A percentile compares a stretch with the other conserved stretches of the same genome.
Conservation (phyloP, 2,888 invertebrate species). For the Xestoiulus laeticollis region DNA sequence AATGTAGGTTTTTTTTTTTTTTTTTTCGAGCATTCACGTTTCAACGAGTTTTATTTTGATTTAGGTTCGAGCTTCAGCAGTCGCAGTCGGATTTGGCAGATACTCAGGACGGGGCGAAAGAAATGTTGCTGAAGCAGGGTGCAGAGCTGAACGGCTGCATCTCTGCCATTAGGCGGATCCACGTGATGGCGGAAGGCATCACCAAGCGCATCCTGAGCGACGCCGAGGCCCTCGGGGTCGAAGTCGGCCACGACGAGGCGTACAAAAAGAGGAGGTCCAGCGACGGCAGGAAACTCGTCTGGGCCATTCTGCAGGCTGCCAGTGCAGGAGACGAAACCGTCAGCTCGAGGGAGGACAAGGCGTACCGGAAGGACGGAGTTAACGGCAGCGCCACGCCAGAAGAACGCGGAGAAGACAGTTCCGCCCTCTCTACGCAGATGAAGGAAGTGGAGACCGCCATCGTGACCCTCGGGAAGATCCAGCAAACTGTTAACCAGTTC, state of each 20-base stretch:
- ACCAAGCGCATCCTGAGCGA: background rate
- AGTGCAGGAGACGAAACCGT: background rate
- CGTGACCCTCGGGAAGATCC: background rate
- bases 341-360: background rate
- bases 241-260: background rate
- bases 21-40: too few species aligned
- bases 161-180: conserved; percentile 66
- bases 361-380: background rate
- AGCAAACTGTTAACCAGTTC: conserved; percentile 33
- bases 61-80: conserved; percentile 4
- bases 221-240: conserved; percentile 30
- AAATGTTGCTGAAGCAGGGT: conserved; percentile 74
- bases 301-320: conserved; percentile 49
- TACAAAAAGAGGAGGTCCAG: conserved; percentile 28
- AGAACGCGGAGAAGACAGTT: background rate
- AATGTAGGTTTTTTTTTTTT: too few species aligned
- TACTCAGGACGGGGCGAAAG: conserved; percentile 61
- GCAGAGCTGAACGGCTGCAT: conserved; percentile 74
- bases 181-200: background rate
- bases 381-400: background rate
- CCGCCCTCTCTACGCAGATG: background rate
- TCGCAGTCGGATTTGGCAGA: conserved; percentile 39
- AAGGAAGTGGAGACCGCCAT: conserved; percentile 36
- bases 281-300: background rate
- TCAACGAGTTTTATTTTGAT: background rate